Base-by-base conservation (phyloP, 92 coral and sea anemone genomes). In the Epizoanthus stellaris region DNA sequence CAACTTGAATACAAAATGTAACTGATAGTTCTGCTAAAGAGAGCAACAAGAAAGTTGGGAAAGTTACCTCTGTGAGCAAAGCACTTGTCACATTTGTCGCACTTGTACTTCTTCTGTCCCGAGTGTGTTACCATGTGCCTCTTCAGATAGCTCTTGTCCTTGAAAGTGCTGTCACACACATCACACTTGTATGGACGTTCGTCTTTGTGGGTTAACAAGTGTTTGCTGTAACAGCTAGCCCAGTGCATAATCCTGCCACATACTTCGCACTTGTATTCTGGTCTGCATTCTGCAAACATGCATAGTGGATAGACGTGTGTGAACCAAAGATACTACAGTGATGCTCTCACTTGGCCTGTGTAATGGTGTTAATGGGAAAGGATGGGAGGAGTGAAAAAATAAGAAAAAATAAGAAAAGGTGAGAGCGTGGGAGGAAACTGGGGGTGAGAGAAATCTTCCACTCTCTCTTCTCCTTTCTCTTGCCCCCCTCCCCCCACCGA, bases 11-110 rank as follows among this genome's bases (percentile, higher is more conserved):
- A 13, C 5, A 12, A 23, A 25, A 10, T 13, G 8, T 19, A 56
- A 57, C 11, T 54, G 6, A 56, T 8, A 52, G 56, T 52, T 9
- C 79, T 73, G 13, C 15, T 39, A 5, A 70, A 11, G 25, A 7
- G 38, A 11, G 19, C 2, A 21, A 19, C 3, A 5, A 0, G 21
- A 4, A 20, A 25, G 25, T 75, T 13, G 23, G 11, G 43, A 30
- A 7, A 81, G 86, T 82, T 67, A 93, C 96, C 94, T 76, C 81
- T 87, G 76, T 89, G 89, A 12, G 92, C 84, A 83, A 91, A 91
- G 45, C 30, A 58, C 53, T 88, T 93, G 81, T 80, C 87, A 61
- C 96, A 93, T 43, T 82, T 38, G 4, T 93, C 90, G 73, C 96
- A 93, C 66, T 82, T 58, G 66, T 72, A 91, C 23, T 84, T 91